Base-by-base conservation (phyloP, 2,113 vertebrate genomes). In the Pungitius pungitius region DNA sequence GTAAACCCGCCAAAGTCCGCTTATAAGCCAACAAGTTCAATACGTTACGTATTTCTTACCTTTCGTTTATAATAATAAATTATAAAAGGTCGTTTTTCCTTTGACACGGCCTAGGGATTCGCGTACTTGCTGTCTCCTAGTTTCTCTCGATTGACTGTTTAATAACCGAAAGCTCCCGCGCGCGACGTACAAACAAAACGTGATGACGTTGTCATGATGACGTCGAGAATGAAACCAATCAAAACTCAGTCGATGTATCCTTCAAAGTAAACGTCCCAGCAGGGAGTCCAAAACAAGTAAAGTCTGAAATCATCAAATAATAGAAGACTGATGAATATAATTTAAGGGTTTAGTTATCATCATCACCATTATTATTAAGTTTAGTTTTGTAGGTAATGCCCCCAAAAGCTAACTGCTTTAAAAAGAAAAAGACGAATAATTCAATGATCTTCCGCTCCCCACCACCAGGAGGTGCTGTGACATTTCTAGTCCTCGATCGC, bases 121-220 rank as follows among this genome's bases (percentile, higher is more conserved):
- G 27, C n/a, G 1, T 33, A 26, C 37, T 52, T 20, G 15, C 12
- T 9, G 8, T 1, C 24, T 42, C 39, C 27, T 56, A 42, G 43
- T 35, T 65, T 24, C 20, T 22, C 24, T 7, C 42, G 6, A 43
- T 22, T 11, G 0, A 10, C 42, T 62, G 74, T 77, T 64, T 17
- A 18, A 43, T 40, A 84, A 71, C 56, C 62, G n/a, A 75, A 85
- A 86, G 26, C 26, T 87, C 86, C 86, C 88, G 88, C 88, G 70
- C 78, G 12, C n/a, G 12, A 43, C 33, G 30, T 6, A n/a, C 9
- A 10, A 1, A 30, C 5, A 0, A 2, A 12, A 67, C 69, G 69
- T 20, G 22, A 72, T 67, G 69, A 89, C 87, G 87, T 55, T 4
- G 0, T 70, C 65, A 69, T 37, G n/a, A 22, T 1, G 27, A 67